Conservation (phyloP, 2,888 invertebrate species). For the Coenonympha arcania region DNA sequence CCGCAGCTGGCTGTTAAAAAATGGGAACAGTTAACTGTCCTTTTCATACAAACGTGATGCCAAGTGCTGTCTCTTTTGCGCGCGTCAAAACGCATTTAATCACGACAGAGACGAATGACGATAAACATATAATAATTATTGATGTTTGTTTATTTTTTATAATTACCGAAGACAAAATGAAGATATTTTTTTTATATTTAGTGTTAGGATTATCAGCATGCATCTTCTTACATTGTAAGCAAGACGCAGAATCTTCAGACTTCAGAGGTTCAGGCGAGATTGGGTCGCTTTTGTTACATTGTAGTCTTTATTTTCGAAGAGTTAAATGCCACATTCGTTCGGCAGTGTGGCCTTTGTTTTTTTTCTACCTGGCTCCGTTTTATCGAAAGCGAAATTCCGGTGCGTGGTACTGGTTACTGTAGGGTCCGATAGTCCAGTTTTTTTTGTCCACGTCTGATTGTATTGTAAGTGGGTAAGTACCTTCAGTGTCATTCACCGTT, state of each 20-base stretch:
- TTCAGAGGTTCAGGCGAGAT: too few relatives aligned
- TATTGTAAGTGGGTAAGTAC: not conserved
- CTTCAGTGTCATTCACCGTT: not conserved
- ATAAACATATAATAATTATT: constrained; percentile 23
- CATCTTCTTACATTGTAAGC: too few relatives aligned
- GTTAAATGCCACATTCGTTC: not conserved
- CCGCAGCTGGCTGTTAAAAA: constrained; percentile 69
- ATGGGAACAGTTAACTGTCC: constrained; percentile 62
- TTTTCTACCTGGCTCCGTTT: constrained; percentile 9
- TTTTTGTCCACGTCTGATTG: not conserved
- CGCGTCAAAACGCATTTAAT: constrained; percentile 31
- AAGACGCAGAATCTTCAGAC: too few relatives aligned
- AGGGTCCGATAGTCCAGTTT: constrained; percentile 17
- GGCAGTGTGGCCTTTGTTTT: not conserved
- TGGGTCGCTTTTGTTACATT: too few relatives aligned
- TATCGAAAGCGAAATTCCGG: constrained; percentile 23
- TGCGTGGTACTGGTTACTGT: constrained; percentile 10
- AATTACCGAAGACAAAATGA: too few relatives aligned
- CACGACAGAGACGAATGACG: constrained; percentile 38
- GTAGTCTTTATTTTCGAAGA: not conserved
- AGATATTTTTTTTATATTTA: too few relatives aligned
- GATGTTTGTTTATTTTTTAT: constrained; percentile 15
- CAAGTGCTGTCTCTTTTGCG: constrained; percentile 47
- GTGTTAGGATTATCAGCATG: too few relatives aligned
- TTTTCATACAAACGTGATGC: constrained; percentile 46